Evolutionary conservation across 2,888 invertebrate species (phyloP), one percentile per base, ranked within the genome.

Genomic region (Cybosia mesomella): DNA sequence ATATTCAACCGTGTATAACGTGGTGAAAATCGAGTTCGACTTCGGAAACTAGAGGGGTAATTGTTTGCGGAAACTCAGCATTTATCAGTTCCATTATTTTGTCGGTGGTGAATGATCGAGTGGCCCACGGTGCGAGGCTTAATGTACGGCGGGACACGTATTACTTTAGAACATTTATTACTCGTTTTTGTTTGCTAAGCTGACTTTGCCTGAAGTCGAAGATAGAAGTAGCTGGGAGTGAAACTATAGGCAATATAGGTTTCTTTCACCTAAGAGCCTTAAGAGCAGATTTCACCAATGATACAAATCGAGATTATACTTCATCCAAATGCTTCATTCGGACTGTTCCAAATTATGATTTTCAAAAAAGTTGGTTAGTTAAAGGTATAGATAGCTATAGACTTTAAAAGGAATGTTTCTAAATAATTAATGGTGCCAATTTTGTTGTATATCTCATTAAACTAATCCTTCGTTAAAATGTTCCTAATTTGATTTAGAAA

Each of bases 51-150:
- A 75, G 68, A 68, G 68, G 69, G 79, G 78, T 85, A 85, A 87
- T 87, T 82, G 84, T 80, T 81, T 74, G 68, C 85, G 87, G 88
- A 88, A 88, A 79, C 79, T 68, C 70, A 53, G 66, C 83, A 78
- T 87, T 85, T 82, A 85, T 82, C 83, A 83, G 76, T 69, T 67
- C 79, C 70, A 87, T 87, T 87, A 87, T 83, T 82, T 80, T 85
- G 86, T 88, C 86, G 81, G 82, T 87, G 71, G 73, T 49, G 75
- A 61, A 74, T 84, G 85, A 85, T 84, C 65, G 86, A 86, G 79
- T 75, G 66, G 76, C 69, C 76, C 81, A 82, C 74, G 71, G 75
- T 73, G 75, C 49, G 66, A 54, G 66, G 24, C 65, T 72, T 69
- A 65, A 65, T 28, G 66, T 59, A 70, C 59, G 54, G 22, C n/a